Conservation (phyloP, 2,113 vertebrate genomes). For the Merops nubicus region DNA sequence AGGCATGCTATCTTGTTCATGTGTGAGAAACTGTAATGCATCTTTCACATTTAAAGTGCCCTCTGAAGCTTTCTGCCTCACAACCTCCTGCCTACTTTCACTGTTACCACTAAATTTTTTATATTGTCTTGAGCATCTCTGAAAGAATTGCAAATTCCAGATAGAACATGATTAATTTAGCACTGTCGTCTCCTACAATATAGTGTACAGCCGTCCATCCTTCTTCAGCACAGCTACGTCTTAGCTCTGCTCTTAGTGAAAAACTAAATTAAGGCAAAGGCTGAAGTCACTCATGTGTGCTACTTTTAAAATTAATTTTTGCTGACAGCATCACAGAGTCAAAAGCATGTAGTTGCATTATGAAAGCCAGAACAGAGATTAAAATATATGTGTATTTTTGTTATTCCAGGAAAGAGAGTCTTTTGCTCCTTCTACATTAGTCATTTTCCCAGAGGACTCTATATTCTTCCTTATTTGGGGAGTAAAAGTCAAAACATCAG, state of each 20-base stretch:
- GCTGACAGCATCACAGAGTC: conserved; percentile 64
- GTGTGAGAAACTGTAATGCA: conserved; percentile 77
- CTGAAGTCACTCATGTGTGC: conserved; percentile 55
- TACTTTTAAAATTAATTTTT: conserved; percentile 79
- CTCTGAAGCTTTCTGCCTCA: conserved; percentile 81
- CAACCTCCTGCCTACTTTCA: conserved; percentile 82
- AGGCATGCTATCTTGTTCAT: conserved; percentile 70
- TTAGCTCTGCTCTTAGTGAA: conserved; percentile 68
- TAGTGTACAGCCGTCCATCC: conserved; percentile 68
- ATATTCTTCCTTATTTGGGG: conserved; percentile 63
- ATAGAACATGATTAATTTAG: conserved; percentile 97
- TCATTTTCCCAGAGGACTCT: conserved; percentile 54
- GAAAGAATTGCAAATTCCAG: conserved; percentile 95
- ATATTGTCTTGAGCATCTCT: conserved; percentile 91
- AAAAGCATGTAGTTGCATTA: conserved; percentile 63
- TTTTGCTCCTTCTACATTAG: conserved; percentile 60
- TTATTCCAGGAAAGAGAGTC: conserved; percentile 59
- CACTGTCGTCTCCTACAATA: conserved; percentile 69
- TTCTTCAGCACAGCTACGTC: conserved; percentile 47
- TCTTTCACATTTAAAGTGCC: conserved; percentile 81
- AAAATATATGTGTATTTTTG: conserved; percentile 70
- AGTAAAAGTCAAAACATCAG: conserved; percentile 23
- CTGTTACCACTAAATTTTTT: conserved; percentile 91
- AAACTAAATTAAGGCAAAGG: conserved; percentile 76
- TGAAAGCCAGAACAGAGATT: conserved; percentile 62